These are phyloP conservation scores for Glaucomys volans DNA, from an alignment of 2,113 vertebrate genomes.

Conservation along the genomic window DNA sequence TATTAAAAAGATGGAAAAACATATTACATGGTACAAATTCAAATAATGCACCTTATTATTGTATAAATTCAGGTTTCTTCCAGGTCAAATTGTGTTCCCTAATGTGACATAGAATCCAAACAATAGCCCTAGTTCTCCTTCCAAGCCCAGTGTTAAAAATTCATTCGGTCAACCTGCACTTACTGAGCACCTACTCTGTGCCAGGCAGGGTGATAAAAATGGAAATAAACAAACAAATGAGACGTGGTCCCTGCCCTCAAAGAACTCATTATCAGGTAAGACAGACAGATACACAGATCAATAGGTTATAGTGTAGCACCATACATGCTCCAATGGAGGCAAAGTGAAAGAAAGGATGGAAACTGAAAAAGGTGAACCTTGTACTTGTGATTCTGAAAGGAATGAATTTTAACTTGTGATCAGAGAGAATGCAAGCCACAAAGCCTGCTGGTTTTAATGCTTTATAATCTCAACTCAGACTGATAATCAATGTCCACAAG, in stretches of 20 bases:
- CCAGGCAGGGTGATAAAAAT: background rate
- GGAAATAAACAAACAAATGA: background rate
- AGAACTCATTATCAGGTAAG: background rate
- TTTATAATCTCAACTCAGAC: background rate
- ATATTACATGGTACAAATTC: conserved; percentile 67
- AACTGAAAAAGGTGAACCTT: background rate
- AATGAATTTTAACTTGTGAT: background rate
- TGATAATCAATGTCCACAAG: background rate
- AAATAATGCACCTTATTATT: conserved; percentile 25
- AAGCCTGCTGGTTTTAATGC: background rate
- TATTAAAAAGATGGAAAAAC: conserved; percentile 86
- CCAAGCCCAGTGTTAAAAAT: background rate
- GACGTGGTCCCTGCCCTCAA: background rate
- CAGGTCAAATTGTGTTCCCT: background rate
- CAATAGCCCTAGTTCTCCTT: background rate
- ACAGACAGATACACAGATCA: background rate
- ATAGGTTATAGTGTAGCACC: background rate
- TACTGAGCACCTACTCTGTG: background rate
- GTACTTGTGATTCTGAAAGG: background rate
- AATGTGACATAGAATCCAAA: background rate
- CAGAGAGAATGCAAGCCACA: background rate
- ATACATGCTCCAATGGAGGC: background rate
- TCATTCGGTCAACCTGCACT: background rate
- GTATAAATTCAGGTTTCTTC: conserved; percentile 22
- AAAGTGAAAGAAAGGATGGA: background rate